Evolutionary conservation across 2,113 vertebrate species (phyloP).

Genomic region (Aleadryas rufinucha): DNA sequence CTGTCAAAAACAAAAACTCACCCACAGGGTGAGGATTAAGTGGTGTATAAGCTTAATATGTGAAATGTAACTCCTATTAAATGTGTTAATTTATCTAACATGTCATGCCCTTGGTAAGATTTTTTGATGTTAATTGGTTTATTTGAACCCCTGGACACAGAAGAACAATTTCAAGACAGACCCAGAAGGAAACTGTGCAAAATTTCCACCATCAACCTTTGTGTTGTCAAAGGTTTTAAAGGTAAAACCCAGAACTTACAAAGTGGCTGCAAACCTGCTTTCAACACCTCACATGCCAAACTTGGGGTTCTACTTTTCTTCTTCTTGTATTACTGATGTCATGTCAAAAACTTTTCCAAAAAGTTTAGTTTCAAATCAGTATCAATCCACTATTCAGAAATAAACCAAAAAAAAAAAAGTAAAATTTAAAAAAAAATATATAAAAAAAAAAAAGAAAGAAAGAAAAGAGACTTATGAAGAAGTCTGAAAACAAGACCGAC

Average conservation of each 20-base stretch:
- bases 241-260: constrained; percentile 64
- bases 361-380: constrained; percentile 79
- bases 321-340: constrained; percentile 67
- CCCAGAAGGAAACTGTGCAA: constrained; percentile 9
- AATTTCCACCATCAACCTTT: constrained; percentile 20
- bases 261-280: constrained; percentile 83
- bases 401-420: constrained; percentile 1
- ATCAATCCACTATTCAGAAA: constrained; percentile 78
- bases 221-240: constrained; percentile 48
- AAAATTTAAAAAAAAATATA: neutral
- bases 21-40: neutral
- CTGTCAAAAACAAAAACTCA: neutral
- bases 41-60: neutral
- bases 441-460: constrained; percentile 44
- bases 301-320: constrained; percentile 72
- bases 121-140: neutral
- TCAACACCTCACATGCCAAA: constrained; percentile 76
- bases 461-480: constrained; percentile 79
- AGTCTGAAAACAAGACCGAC: constrained; percentile 86
- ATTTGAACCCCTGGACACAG: constrained; percentile 25
- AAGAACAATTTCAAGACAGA: constrained; percentile 47
- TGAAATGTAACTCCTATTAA: neutral
- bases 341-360: constrained; percentile 75
- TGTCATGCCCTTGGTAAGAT: neutral
- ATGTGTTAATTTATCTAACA: neutral